Conservation (phyloP, 2,113 vertebrate species). For the Cyphotilapia sp. region DNA sequence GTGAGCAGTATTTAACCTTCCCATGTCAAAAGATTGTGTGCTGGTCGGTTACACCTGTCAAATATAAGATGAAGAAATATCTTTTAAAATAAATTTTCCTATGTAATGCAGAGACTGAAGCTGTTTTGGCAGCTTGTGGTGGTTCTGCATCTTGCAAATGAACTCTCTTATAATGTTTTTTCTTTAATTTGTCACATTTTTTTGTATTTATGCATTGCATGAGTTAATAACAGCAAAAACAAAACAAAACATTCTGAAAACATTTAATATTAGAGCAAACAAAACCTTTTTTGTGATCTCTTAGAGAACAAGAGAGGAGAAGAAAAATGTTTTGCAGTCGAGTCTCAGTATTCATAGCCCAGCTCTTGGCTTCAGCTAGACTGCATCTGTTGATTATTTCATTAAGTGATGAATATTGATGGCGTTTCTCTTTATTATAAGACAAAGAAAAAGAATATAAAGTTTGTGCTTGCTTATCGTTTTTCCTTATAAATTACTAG, state of each 20-base stretch:
- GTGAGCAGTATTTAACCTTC: not conserved
- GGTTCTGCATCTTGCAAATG: not conserved
- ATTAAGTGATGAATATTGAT: not conserved
- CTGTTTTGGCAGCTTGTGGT: not conserved
- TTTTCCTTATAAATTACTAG: not conserved
- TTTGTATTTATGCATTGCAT: not conserved
- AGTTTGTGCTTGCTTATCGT: not conserved
- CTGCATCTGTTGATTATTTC: not conserved
- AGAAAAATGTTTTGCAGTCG: not conserved
- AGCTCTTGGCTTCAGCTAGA: not conserved
- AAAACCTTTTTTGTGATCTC: not conserved
- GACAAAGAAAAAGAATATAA: not conserved
- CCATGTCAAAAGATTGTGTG: not conserved
- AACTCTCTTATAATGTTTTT: not conserved
- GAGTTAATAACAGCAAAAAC: not conserved
- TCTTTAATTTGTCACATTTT: not conserved
- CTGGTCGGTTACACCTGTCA: not conserved
- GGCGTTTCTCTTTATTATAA: not conserved
- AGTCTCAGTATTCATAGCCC: not conserved
- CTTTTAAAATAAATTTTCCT: not conserved
- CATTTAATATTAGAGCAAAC: not conserved
- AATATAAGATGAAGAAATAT: not conserved
- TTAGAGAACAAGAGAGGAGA: not conserved
- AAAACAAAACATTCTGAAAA: not conserved
- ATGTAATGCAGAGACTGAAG: not conserved